Evolutionary conservation across 2,797 vertebrate genomes (phyloP), one percentile per base, ranked within the genome.

Genomic region (Danio jaintianensis): DNA sequence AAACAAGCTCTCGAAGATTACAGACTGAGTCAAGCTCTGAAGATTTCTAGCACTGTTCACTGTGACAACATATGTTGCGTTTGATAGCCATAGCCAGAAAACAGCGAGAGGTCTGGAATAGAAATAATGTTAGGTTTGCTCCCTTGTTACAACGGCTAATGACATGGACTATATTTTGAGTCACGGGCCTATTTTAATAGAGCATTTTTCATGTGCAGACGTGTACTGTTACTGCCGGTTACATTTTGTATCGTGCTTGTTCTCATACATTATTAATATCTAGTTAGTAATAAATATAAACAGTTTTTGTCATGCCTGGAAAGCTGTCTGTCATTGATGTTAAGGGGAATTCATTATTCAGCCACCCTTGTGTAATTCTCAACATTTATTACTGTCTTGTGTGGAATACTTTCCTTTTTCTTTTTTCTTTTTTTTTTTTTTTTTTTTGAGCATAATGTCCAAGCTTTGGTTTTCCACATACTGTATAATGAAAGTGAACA

Each of bases 41-140:
- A 92, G 89, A 90, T 90, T 92, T 90, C 88, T 88, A 88, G 87
- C 88, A 88, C 91, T 88, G 88, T 89, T 90, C 90, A 59, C 91
- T 88, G 90, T 83, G 88, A 92, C 91, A 92, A 91, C 93, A 94
- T 94, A 94, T 94, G 94, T 92, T 93, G 91, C 91, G 91, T 89
- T 83, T 84, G 85, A 90, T 91, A 90, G 90, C 88, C 89, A 88
- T 89, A 87, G 92, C 93, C 91, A 91, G 88, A 89, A 88, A 91
- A 90, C 94, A 93, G 93, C 88, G 74, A 91, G 93, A 87, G 90
- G 84, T 88, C 91, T 90, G 79, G 85, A 64, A 42, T 83, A 79
- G 85, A 86, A 84, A 81, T 55, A 85, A 85, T 85, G 87, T 85
- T 88, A 86, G 88, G 87, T 86, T 68, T 83, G 83, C 86, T 84